phyloP scores from a whole-genome alignment of 2,888 invertebrate genomes.

The Nemotelus nigrinus region DNA sequence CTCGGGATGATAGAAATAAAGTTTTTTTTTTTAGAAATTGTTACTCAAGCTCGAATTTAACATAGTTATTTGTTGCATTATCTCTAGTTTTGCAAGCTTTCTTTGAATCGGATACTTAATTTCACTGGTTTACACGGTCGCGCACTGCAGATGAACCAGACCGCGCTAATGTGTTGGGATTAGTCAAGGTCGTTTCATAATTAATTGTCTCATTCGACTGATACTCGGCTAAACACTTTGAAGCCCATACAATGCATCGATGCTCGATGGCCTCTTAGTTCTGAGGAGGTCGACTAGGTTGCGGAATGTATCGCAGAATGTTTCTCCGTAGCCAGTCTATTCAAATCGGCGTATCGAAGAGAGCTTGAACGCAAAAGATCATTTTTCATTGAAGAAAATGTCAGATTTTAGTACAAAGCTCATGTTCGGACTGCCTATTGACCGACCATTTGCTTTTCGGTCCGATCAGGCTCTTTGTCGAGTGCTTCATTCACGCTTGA shows the following conservation, averaged over 20 bases:
- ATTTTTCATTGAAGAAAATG: conserved; percentile 35
- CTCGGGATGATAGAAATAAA: neutral
- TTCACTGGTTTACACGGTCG: too few relatives aligned
- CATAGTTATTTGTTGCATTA: too few relatives aligned
- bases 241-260: conserved; percentile 4
- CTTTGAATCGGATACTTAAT: too few relatives aligned
- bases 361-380: conserved; percentile 19
- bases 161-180: neutral
- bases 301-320: conserved; percentile 12
- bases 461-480: conserved; percentile 24
- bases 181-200: conserved; percentile 35
- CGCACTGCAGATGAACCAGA: neutral
- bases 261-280: too few relatives aligned
- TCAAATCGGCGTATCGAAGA: neutral
- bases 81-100: too few relatives aligned
- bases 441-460: neutral
- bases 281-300: neutral
- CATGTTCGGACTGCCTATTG: conserved; percentile 30
- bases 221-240: neutral
- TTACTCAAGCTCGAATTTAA: neutral
- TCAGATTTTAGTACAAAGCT: conserved; percentile 41
- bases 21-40: neutral
- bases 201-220: conserved; percentile 1
- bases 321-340: neutral
- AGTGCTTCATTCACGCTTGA: conserved; percentile 21